Evolutionary conservation across 1,140 invertebrate species (phyloP).

Genomic region (Drosophila hydei): DNA sequence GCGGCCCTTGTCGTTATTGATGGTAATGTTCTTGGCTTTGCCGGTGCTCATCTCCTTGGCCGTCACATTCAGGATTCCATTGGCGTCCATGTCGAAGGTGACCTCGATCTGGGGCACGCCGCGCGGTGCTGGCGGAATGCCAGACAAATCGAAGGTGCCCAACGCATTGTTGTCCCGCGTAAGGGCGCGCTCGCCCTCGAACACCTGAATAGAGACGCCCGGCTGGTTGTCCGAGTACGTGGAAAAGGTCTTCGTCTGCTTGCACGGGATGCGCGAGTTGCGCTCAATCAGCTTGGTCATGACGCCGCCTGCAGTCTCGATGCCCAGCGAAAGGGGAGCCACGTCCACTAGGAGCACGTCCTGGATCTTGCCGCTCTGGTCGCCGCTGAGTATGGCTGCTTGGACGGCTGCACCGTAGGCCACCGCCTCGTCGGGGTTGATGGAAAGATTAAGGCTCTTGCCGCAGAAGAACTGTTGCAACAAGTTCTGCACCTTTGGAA

Average conservation of each 20-base stretch:
- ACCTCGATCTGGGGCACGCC: conserved; percentile 92
- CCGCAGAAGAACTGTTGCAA: conserved; percentile 88
- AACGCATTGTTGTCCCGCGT: conserved; percentile 91
- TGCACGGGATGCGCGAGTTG: conserved; percentile 87
- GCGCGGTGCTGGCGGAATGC: conserved; percentile 92
- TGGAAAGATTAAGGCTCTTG: conserved; percentile 88
- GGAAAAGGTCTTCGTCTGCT: conserved; percentile 87
- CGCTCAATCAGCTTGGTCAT: conserved; percentile 88
- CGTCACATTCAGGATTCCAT: conserved; percentile 88
- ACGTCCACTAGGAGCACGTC: conserved; percentile 86
- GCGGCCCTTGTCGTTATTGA: conserved; percentile 93
- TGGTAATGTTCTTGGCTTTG: conserved; percentile 90
- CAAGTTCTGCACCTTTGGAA: conserved; percentile 88
- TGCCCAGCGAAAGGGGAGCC: conserved; percentile 86
- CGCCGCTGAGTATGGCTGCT: conserved; percentile 90
- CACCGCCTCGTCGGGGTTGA: conserved; percentile 92
- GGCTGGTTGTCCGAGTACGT: conserved; percentile 90
- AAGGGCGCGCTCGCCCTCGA: conserved; percentile 89
- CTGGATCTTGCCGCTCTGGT: conserved; percentile 90
- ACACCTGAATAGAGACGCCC: conserved; percentile 88
- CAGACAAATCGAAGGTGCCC: conserved; percentile 91
- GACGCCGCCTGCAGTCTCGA: conserved; percentile 86
- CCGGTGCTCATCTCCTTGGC: conserved; percentile 86
- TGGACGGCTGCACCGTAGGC: conserved; percentile 90
- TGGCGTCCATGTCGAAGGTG: conserved; percentile 87